These are phyloP conservation scores for Brachionus manjavacas DNA, from an alignment of 1,140 invertebrate species.

Conservation along the genomic window DNA sequence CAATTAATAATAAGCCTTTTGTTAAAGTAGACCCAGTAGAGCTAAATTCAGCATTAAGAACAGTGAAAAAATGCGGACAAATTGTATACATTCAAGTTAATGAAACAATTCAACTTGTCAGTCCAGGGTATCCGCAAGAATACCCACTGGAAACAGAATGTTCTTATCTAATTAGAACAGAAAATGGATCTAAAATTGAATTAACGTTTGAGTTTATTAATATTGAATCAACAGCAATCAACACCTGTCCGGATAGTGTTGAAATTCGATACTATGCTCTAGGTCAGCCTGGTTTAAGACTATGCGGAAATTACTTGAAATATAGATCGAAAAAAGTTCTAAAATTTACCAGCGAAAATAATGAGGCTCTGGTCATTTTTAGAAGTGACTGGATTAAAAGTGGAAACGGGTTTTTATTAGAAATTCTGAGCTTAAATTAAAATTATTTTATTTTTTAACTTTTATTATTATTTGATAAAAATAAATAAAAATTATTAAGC, in stretches of 20 bases:
- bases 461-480: too few relatives aligned
- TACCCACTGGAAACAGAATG: background rate
- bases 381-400: slow-evolving; percentile 27
- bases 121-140: background rate
- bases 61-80: background rate
- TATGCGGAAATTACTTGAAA: background rate
- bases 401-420: background rate
- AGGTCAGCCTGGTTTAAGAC: slow-evolving; percentile 1
- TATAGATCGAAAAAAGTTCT: background rate
- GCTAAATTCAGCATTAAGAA: background rate
- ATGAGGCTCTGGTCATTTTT: background rate
- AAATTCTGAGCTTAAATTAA: background rate
- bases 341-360: background rate
- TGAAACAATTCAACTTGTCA: background rate
- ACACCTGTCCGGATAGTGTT: background rate
- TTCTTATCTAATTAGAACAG: background rate
- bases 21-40: background rate
- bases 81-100: background rate
- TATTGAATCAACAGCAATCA: background rate
- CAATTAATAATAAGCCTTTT: background rate
- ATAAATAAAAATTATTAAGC: slow-evolving; percentile 4
- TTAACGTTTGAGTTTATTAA: background rate
- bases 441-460: too few relatives aligned
- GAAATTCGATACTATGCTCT: slow-evolving; percentile 17
- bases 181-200: background rate